These are phyloP conservation scores for Streptopelia turtur DNA, from an alignment of 2,797 vertebrate genomes.

Conservation along the genomic window DNA sequence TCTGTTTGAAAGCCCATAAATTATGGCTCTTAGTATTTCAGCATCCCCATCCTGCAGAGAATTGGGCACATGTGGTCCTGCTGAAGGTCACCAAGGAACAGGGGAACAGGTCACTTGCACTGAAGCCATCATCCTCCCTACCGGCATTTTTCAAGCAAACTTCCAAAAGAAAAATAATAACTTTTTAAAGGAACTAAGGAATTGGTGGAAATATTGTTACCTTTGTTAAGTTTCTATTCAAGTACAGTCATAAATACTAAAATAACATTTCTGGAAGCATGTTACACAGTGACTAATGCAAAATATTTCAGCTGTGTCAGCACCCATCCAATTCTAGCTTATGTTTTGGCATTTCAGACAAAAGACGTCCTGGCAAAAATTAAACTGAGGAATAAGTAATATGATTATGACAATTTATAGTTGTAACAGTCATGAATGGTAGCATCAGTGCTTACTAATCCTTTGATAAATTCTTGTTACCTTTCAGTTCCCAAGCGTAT, in stretches of 20 bases:
- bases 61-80: no score
- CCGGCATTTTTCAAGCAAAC: background rate
- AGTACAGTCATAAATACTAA: background rate
- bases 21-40: background rate
- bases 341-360: constrained; percentile 25
- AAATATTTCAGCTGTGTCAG: constrained; percentile 44
- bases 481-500: constrained; percentile 35
- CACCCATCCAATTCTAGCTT: background rate
- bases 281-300: background rate
- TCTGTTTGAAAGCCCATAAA: background rate
- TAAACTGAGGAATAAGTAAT: background rate
- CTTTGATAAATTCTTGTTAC: constrained; percentile 61
- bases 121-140: background rate
- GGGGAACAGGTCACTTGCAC: background rate
- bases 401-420: constrained; percentile 17
- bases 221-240: background rate
- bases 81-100: no score
- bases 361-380: constrained; percentile 39
- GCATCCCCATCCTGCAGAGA: background rate
- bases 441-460: constrained; percentile 49
- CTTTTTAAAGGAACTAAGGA: background rate
- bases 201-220: background rate
- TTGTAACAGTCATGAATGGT: constrained; percentile 28
- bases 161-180: background rate
- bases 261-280: background rate